phyloP scores from a whole-genome alignment of 1,140 invertebrate genomes.

The Probaryconus sp. region DNA sequence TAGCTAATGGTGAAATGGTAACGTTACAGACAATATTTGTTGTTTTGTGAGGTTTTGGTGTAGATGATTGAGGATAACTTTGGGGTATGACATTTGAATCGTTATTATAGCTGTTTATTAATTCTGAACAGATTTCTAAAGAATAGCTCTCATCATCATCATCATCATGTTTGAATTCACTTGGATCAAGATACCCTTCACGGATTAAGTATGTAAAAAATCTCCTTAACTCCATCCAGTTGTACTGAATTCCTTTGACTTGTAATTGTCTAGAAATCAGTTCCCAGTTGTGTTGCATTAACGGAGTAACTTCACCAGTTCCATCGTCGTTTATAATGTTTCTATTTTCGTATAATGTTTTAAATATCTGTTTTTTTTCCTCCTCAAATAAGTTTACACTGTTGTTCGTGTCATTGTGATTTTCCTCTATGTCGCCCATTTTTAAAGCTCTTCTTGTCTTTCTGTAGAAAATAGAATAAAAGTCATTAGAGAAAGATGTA shows the following conservation, averaged over 20 bases:
- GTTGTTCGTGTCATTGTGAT: too few relatives aligned
- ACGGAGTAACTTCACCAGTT: conserved; percentile 7
- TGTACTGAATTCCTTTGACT: conserved; percentile 7
- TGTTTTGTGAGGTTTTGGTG: conserved; percentile 19
- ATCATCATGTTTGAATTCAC: not conserved
- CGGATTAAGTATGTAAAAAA: conserved; percentile 23
- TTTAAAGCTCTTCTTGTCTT: too few relatives aligned
- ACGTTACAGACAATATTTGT: conserved; percentile 21
- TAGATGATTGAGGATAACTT: conserved; percentile 16
- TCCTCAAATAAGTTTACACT: conserved; percentile 14
- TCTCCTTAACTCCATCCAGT: conserved; percentile 1
- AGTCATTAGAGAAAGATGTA: too few relatives aligned
- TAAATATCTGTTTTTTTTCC: conserved; percentile 3
- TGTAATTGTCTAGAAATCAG: conserved; percentile 11
- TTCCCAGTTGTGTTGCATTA: conserved; percentile 35
- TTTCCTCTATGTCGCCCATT: too few relatives aligned
- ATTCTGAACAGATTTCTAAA: not conserved
- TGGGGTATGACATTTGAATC: not conserved
- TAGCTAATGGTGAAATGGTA: conserved; percentile 25
- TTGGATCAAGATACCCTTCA: not conserved
- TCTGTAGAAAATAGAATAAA: too few relatives aligned
- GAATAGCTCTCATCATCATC: not conserved
- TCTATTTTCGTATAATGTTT: conserved; percentile 11
- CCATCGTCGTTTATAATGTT: conserved; percentile 14
- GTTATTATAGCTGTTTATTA: not conserved